phyloP scores from a whole-genome alignment of 2,797 vertebrate species.

The Girardinus metallicus region DNA sequence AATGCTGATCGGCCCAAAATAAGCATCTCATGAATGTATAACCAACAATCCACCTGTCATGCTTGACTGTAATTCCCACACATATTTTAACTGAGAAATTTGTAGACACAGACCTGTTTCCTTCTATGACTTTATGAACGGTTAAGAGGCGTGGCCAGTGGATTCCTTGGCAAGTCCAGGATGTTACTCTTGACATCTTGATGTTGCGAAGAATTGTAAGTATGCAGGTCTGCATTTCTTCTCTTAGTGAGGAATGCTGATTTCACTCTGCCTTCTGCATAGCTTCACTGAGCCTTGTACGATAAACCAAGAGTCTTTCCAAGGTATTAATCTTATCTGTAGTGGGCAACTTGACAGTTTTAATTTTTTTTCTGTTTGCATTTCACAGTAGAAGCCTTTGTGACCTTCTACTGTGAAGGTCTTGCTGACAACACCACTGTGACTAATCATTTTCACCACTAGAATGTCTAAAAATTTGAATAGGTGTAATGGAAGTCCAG shows the following conservation, averaged over 20 bases:
- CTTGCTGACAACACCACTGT: neutral
- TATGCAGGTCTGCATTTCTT: conserved; percentile 62
- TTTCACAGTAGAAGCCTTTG: neutral
- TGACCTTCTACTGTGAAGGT: neutral
- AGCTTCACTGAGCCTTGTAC: conserved; percentile 33
- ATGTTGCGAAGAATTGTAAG: conserved; percentile 52
- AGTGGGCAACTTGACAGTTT: neutral
- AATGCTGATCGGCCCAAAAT: neutral
- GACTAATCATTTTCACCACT: neutral
- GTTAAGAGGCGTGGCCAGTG: conserved; percentile 1
- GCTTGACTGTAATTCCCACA: conserved; percentile 10
- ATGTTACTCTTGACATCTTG: conserved; percentile 33
- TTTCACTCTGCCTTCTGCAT: conserved; percentile 44
- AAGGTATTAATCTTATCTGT: conserved; percentile 38
- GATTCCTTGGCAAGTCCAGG: neutral
- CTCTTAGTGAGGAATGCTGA: conserved; percentile 53
- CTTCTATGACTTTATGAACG: conserved; percentile 5
- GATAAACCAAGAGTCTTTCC: conserved; percentile 54
- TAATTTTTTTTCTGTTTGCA: conserved; percentile 4
- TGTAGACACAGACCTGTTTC: conserved; percentile 28
- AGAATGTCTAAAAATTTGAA: no score
- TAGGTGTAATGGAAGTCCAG: no score
- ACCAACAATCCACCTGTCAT: neutral
- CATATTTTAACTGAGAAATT: conserved; percentile 18
- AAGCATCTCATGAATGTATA: conserved; percentile 8